Percentiles rank a stretch among this genome's conserved stretches.
Conservation (phyloP, 2,888 invertebrate species). For the Drosophila setosimentum region DNA sequence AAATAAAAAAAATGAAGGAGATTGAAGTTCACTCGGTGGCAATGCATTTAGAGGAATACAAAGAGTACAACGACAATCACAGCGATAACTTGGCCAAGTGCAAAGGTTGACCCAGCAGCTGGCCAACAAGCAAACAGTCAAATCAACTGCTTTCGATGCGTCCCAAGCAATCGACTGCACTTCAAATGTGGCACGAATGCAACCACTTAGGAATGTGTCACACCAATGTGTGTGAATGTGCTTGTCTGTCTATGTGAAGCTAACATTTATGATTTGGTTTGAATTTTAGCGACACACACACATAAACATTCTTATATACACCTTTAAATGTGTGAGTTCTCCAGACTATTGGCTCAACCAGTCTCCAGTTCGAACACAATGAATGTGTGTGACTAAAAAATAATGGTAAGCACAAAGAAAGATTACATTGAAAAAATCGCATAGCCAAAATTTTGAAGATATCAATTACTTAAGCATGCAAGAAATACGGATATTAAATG, state of each 20-base stretch:
- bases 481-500: neutral
- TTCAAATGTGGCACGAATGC: slow-evolving; percentile 80
- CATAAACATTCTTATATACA: slow-evolving; percentile 11
- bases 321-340: slow-evolving; percentile 5
- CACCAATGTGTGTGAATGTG: slow-evolving; percentile 13
- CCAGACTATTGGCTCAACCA: slow-evolving; percentile 25
- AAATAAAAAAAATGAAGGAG: neutral
- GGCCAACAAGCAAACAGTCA: slow-evolving; percentile 17
- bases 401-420: slow-evolving; percentile 19
- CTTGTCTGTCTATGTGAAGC: slow-evolving; percentile 32
- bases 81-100: slow-evolving; percentile 24
- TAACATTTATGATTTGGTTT: slow-evolving; percentile 70
- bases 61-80: slow-evolving; percentile 2
- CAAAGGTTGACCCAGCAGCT: slow-evolving; percentile 41
- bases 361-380: slow-evolving; percentile 36
- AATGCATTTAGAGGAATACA: slow-evolving; percentile 16
- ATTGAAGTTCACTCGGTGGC: slow-evolving; percentile 19
- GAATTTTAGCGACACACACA: slow-evolving; percentile 41
- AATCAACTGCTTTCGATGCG: slow-evolving; percentile 53
- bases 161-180: slow-evolving; percentile 60
- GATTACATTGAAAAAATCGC: neutral
- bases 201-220: slow-evolving; percentile 73
- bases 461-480: neutral
- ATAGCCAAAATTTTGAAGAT: too few relatives aligned
- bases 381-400: slow-evolving; percentile 7